phyloP scores from a whole-genome alignment of 2,888 invertebrate genomes.

The Enchytraeus crypticus region DNA sequence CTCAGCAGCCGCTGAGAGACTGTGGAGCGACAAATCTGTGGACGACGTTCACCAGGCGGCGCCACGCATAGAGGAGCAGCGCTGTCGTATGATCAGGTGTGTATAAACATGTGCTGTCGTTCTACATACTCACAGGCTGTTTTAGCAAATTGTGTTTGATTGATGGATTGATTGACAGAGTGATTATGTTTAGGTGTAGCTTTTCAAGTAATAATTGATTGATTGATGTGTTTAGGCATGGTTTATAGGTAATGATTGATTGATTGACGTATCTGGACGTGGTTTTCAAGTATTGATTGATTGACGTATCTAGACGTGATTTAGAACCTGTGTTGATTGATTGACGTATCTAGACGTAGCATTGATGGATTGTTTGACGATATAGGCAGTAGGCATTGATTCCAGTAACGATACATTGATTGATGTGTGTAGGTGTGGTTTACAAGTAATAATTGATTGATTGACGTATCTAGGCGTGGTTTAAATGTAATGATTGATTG shows the following conservation, averaged over 20 bases:
- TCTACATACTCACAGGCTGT: no score
- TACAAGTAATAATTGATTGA: no score
- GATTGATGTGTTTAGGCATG: constrained; percentile 47
- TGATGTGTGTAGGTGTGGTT: no score
- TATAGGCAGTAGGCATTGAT: no score
- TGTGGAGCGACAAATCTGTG: constrained; percentile 58
- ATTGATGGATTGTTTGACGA: no score
- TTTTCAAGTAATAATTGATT: neutral
- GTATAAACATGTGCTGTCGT: neutral
- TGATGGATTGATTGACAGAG: neutral
- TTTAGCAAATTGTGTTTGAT: no score
- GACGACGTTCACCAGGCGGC: constrained; percentile 52
- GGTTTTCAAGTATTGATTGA: constrained; percentile 55
- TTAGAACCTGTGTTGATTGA: constrained; percentile 62
- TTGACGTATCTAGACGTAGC: constrained; percentile 60
- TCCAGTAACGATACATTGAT: no score
- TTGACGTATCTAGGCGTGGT: no score
- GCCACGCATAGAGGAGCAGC: constrained; percentile 61
- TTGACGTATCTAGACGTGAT: constrained; percentile 51
- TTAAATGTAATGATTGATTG: no score
- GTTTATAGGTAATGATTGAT: constrained; percentile 55
- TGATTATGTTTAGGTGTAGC: neutral
- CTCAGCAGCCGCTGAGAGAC: constrained; percentile 72
- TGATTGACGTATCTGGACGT: constrained; percentile 39
- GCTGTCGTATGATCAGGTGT: constrained; percentile 61